Percentiles rank a stretch among this genome's conserved stretches.
Evolutionary conservation across 1,140 invertebrate species (phyloP).

Genomic region (Prorops nasuta): DNA sequence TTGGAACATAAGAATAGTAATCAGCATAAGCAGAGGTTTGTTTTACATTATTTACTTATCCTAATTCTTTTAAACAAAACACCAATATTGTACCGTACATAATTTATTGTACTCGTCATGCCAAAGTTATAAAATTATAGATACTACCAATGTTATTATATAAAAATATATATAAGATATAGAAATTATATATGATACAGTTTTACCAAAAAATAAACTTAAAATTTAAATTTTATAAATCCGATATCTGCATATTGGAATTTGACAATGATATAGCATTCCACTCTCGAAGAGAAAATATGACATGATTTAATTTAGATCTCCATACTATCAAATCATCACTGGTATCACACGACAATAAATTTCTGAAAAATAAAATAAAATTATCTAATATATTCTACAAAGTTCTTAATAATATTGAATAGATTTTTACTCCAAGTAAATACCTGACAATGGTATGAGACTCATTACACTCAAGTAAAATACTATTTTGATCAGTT

Average conservation of each 20-base stretch:
- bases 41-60: too few relatives aligned
- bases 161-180: too few relatives aligned
- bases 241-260: background rate
- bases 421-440: constrained; percentile 1
- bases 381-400: background rate
- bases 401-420: constrained; percentile 15
- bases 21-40: too few relatives aligned
- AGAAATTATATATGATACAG: too few relatives aligned
- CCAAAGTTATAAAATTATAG: too few relatives aligned
- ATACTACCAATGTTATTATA: too few relatives aligned
- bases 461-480: constrained; percentile 17
- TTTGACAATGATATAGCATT: constrained; percentile 18
- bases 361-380: constrained; percentile 24
- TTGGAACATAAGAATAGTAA: too few relatives aligned
- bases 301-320: constrained; percentile 43
- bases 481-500: constrained; percentile 20
- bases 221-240: background rate
- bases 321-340: constrained; percentile 46
- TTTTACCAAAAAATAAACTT: too few relatives aligned
- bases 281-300: constrained; percentile 40
- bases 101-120: too few relatives aligned
- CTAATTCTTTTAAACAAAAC: too few relatives aligned
- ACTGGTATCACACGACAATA: constrained; percentile 40
- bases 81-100: too few relatives aligned
- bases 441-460: constrained; percentile 27